A percentile compares a stretch with the other conserved stretches of the same genome.
These are phyloP conservation scores for Myopa testacea DNA, from an alignment of 2,888 invertebrate genomes.

Conservation along the genomic window DNA sequence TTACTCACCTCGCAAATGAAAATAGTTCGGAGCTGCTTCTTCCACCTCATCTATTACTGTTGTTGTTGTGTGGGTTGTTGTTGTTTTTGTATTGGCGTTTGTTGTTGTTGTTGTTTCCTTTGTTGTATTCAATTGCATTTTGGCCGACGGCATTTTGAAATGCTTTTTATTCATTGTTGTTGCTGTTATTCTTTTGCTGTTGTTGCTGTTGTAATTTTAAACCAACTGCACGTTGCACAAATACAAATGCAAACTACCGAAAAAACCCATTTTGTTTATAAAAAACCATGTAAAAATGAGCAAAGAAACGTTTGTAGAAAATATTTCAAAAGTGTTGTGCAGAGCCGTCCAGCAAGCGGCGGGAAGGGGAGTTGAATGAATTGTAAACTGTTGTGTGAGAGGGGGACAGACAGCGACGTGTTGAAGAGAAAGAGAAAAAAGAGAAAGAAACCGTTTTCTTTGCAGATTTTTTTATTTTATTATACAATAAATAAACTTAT, in stretches of 20 bases:
- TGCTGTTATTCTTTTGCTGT: neutral
- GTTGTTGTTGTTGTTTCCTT: neutral
- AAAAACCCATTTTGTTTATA: too few species aligned
- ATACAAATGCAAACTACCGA: neutral
- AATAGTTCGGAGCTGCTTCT: too few species aligned
- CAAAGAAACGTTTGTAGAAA: too few species aligned
- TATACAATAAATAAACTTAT: neutral
- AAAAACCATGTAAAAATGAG: too few species aligned
- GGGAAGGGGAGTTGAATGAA: neutral
- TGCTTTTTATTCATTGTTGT: neutral
- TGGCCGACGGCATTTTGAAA: slow-evolving; percentile 28
- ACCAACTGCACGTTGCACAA: slow-evolving; percentile 19
- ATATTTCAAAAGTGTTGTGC: too few species aligned
- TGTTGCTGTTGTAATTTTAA: slow-evolving; percentile 11
- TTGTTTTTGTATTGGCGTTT: neutral
- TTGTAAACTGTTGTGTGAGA: neutral
- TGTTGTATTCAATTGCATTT: slow-evolving; percentile 6
- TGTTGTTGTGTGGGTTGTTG: neutral
- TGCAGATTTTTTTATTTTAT: neutral
- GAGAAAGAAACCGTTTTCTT: neutral
- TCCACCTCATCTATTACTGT: too few species aligned
- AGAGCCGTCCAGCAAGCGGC: too few species aligned
- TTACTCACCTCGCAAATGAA: neutral
- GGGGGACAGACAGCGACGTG: neutral
- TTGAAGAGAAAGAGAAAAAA: neutral